These are phyloP conservation scores for Siphamia tubifer DNA, from an alignment of 2,113 vertebrate genomes.

Conservation along the genomic window DNA sequence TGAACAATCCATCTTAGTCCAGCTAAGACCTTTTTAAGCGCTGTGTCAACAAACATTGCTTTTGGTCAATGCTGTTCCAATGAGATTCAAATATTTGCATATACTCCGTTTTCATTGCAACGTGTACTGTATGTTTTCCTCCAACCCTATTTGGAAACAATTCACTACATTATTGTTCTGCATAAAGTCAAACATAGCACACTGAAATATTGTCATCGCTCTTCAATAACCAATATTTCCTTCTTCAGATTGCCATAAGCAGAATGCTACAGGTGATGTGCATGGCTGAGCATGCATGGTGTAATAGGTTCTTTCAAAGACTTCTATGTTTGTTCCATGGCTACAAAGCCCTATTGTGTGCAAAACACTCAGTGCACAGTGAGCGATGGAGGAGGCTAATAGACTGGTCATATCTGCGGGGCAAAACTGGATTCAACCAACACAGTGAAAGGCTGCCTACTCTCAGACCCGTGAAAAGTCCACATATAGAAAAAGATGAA, in stretches of 20 bases:
- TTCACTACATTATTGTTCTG: not conserved
- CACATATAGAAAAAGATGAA: not conserved
- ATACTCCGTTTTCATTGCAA: not conserved
- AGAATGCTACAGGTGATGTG: not conserved
- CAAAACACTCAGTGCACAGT: not conserved
- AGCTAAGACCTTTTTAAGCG: no score
- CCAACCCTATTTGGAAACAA: not conserved
- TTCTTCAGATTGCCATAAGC: not conserved
- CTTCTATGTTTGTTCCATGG: slow-evolving; percentile 28
- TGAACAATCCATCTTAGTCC: not conserved
- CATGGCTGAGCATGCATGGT: slow-evolving; percentile 27
- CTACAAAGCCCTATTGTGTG: slow-evolving; percentile 39
- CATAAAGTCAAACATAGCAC: not conserved
- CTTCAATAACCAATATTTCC: slow-evolving; percentile 14
- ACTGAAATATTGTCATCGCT: not conserved
- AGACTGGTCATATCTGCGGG: slow-evolving; percentile 27
- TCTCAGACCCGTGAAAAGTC: not conserved
- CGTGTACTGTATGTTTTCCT: not conserved
- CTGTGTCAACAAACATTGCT: no score
- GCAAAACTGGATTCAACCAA: slow-evolving; percentile 1
- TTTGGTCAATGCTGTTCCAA: no score
- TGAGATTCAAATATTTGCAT: not conserved
- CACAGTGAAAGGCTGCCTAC: slow-evolving; percentile 9
- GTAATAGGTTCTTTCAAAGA: slow-evolving; percentile 39
- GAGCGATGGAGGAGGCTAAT: slow-evolving; percentile 11